Evolutionary conservation across 2,888 invertebrate species (phyloP).

Genomic region (Noctua janthina): DNA sequence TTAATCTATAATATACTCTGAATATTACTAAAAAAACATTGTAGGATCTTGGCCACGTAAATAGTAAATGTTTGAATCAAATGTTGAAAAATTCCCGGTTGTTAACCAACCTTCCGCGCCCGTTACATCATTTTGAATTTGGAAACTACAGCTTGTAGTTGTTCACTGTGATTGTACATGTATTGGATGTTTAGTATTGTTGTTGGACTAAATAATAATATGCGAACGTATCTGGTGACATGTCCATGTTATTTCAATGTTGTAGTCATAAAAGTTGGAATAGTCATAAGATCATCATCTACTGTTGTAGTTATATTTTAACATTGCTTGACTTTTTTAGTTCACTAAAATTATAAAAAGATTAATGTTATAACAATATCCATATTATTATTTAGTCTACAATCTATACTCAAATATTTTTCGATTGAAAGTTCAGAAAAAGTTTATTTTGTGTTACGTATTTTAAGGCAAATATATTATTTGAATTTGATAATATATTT

Average conservation of each 20-base stretch:
- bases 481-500: slow-evolving; percentile 60
- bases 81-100: slow-evolving; percentile 20
- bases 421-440: slow-evolving; percentile 50
- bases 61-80: not conserved
- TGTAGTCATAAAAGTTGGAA: slow-evolving; percentile 27
- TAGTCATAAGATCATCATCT: slow-evolving; percentile 11
- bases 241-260: slow-evolving; percentile 42
- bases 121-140: slow-evolving; percentile 21
- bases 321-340: slow-evolving; percentile 30
- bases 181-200: slow-evolving; percentile 51
- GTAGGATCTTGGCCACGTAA: not conserved
- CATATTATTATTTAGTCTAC: slow-evolving; percentile 60
- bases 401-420: slow-evolving; percentile 54
- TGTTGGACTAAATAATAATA: slow-evolving; percentile 65
- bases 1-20: not conserved
- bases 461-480: slow-evolving; percentile 55
- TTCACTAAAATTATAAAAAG: slow-evolving; percentile 36
- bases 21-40: not conserved
- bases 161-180: slow-evolving; percentile 41
- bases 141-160: slow-evolving; percentile 29
- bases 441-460: slow-evolving; percentile 56
- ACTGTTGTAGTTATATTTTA: slow-evolving; percentile 7
- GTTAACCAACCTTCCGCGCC: not conserved
- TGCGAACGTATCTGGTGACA: slow-evolving; percentile 23
- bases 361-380: slow-evolving; percentile 5